Evolutionary conservation across 2,797 vertebrate genomes (phyloP), one percentile per base, ranked within the genome.

Genomic region (Cyprinodon diabolis): DNA sequence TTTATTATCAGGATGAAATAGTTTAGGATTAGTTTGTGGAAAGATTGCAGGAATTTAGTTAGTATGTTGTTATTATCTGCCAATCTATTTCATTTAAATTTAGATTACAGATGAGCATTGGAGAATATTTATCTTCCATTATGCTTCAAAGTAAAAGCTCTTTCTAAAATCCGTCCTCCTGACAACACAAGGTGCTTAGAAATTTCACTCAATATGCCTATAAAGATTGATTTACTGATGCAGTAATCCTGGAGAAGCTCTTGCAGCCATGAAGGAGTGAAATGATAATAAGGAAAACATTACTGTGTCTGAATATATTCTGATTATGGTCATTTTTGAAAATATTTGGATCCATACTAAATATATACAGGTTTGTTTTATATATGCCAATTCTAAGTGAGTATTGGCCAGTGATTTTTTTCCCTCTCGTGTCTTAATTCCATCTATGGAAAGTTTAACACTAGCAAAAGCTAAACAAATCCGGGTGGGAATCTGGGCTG

Each of bases 161-260:
- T 77, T 80, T 77, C 67, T 67, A 80, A 79, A 78, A 74, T 78
- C 76, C 51, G 72, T 68, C 80, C 68, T 84, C 79, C 17, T 12
- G 9, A 62, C 11, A 88, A 86, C 84, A 79, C 81, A 85, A 85
- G 86, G 85, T 83, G 74, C 79, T 76, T 75, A 81, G 60, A 72
- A 78, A 91, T 82, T 84, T 89, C 85, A 78, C 88, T 90, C 72
- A 43, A 85, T 80, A 62, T 77, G 67, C 68, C 74, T 74, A 71
- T 77, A 19, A 72, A 84, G 89, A 88, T 78, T 81, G 84, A 81
- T 71, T 76, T 74, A 75, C 72, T 84, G 75, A 80, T 80, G 84
- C 79, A 87, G 75, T 67, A 69, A 76, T 87, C 72, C 49, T 78
- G 56, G 76, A 85, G 81, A 68, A 57, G 75, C 80, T 78, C 76